These are phyloP conservation scores for Augiades crinisus DNA, from an alignment of 2,888 invertebrate species.

Conservation along the genomic window DNA sequence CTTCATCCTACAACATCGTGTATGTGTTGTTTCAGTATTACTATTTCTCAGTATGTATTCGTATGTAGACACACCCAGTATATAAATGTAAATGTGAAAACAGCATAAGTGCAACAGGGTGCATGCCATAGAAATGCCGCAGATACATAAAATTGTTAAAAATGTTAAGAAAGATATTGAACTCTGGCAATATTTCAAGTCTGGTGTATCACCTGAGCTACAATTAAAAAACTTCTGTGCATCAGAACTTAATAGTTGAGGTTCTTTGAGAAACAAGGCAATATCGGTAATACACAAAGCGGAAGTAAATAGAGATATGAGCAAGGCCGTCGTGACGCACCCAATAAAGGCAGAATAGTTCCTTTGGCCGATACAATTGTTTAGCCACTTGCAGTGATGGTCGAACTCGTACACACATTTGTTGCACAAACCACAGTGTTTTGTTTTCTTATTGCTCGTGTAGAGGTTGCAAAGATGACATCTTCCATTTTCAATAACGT, in stretches of 20 bases:
- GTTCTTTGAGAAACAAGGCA: conserved; percentile 82
- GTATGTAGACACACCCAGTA: conserved; percentile 93
- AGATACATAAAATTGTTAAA: conserved; percentile 81
- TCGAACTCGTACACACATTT: conserved; percentile 98
- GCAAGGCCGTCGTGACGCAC: conserved; percentile 89
- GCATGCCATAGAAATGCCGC: conserved; percentile 88
- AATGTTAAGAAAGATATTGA: conserved; percentile 62
- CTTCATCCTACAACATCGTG: conserved; percentile 44
- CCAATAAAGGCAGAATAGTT: conserved; percentile 93
- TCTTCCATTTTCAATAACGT: conserved; percentile 97
- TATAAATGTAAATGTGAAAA: conserved; percentile 93
- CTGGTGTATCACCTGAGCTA: conserved; percentile 38
- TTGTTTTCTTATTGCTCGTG: conserved; percentile 88
- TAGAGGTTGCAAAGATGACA: conserved; percentile 96
- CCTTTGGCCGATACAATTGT: conserved; percentile 96
- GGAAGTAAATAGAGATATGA: conserved; percentile 86
- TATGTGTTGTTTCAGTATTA: conserved; percentile 41
- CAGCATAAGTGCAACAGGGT: conserved; percentile 91
- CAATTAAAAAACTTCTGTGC: conserved; percentile 71
- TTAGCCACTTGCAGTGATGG: conserved; percentile 99
- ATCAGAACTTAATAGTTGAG: conserved; percentile 81
- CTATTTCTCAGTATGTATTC: conserved; percentile 86
- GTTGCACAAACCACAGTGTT: conserved; percentile 98
- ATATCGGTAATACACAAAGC: conserved; percentile 87
- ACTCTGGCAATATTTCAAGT: conserved; percentile 51